phyloP scores from a whole-genome alignment of 2,113 vertebrate genomes.

The Ciconia stormi region DNA sequence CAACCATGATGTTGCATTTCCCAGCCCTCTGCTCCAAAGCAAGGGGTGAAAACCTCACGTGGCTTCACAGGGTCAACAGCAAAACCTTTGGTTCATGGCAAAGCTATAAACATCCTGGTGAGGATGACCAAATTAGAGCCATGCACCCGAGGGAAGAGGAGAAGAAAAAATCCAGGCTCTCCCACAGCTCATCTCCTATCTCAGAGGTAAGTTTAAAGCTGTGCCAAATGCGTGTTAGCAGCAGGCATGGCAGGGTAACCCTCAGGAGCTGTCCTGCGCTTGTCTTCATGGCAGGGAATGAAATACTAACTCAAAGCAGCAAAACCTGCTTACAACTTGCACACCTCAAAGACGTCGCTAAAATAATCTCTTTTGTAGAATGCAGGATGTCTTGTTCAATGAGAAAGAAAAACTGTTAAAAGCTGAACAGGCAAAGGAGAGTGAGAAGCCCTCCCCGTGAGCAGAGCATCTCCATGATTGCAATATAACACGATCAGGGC shows the following conservation, averaged over 20 bases:
- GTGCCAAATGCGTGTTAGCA: background rate
- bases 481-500: fast-evolving
- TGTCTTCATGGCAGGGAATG: background rate
- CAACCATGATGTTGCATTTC: background rate
- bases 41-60: background rate
- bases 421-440: background rate
- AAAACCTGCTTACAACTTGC: background rate
- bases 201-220: background rate
- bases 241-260: background rate
- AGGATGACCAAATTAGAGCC: background rate
- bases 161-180: background rate
- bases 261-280: background rate
- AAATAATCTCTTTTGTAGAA: background rate
- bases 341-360: background rate
- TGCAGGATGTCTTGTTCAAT: background rate
- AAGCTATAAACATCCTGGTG: background rate
- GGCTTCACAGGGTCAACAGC: background rate
- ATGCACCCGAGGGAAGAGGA: background rate
- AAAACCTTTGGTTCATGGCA: background rate
- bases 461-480: fast-evolving
- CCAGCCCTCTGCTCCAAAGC: background rate
- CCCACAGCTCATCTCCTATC: background rate
- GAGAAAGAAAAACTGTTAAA: background rate
- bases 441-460: background rate
- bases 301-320: background rate